Conservation (phyloP, 2,113 vertebrate species). For the Sus scrofa region DNA sequence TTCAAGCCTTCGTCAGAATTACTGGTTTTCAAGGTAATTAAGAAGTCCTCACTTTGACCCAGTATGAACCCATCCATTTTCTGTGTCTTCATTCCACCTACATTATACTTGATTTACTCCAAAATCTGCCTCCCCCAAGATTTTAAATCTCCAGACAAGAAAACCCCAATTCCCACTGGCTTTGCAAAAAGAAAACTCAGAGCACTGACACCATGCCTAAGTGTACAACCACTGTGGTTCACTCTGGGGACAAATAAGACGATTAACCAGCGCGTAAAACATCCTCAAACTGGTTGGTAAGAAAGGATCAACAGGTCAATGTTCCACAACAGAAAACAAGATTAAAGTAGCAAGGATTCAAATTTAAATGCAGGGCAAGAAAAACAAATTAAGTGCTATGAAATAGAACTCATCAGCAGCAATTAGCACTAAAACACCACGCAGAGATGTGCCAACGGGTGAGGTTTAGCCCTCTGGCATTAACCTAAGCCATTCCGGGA, state of each 20-base stretch:
- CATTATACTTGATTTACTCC: neutral
- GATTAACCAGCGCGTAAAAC: slow-evolving; percentile 4
- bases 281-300: neutral
- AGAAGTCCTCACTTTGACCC: neutral
- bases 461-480: neutral
- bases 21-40: slow-evolving; percentile 12
- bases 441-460: neutral
- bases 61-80: neutral
- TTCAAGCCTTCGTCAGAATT: neutral
- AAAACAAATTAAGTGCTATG: neutral
- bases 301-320: slow-evolving; percentile 15
- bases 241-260: neutral
- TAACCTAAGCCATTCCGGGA: neutral
- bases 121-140: slow-evolving; percentile 20
- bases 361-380: neutral
- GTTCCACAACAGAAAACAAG: slow-evolving; percentile 51
- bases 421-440: neutral
- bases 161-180: neutral
- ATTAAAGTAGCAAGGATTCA: slow-evolving; percentile 17
- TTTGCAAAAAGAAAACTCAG: neutral
- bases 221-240: neutral
- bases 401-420: neutral
- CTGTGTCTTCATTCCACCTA: neutral
- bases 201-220: neutral
- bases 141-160: slow-evolving; percentile 3